phyloP scores from a whole-genome alignment of 2,113 vertebrate species.

The Urocolius indicus region DNA sequence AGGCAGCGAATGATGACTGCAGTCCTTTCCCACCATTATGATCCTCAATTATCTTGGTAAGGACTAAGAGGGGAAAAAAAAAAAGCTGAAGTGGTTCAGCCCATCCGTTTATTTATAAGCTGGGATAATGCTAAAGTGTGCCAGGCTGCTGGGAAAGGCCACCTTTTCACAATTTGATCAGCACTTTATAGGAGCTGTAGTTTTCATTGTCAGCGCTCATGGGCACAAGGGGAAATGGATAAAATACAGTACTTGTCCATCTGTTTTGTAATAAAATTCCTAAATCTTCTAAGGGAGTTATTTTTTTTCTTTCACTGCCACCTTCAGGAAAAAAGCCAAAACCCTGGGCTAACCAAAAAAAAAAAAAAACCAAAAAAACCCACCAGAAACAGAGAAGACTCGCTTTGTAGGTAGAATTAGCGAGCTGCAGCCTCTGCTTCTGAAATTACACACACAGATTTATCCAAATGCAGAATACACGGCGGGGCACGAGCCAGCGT shows the following conservation, averaged over 20 bases:
- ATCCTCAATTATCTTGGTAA: slow-evolving; percentile 91
- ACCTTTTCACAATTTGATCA: slow-evolving; percentile 54
- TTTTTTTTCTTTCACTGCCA: slow-evolving; percentile 83
- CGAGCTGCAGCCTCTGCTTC: neutral
- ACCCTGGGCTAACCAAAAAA: neutral
- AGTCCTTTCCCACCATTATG: slow-evolving; percentile 87
- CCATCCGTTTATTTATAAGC: slow-evolving; percentile 73
- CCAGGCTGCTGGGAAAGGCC: slow-evolving; percentile 67
- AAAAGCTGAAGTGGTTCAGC: slow-evolving; percentile 67
- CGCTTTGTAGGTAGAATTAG: neutral
- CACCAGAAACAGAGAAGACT: neutral
- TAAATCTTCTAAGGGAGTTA: slow-evolving; percentile 69
- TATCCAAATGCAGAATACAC: neutral
- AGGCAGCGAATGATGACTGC: slow-evolving; percentile 90
- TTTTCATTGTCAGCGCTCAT: slow-evolving; percentile 72
- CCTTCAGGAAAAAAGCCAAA: slow-evolving; percentile 78
- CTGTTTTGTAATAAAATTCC: slow-evolving; percentile 79
- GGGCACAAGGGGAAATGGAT: slow-evolving; percentile 69
- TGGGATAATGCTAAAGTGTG: slow-evolving; percentile 42
- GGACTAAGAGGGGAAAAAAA: slow-evolving; percentile 70
- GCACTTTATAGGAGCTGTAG: slow-evolving; percentile 64
- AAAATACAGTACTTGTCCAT: slow-evolving; percentile 68
- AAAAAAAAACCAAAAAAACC: neutral
- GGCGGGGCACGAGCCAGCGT: neutral
- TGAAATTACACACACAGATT: neutral